These are phyloP conservation scores for Pseudoips prasinana DNA, from an alignment of 2,888 invertebrate genomes.

Conservation along the genomic window DNA sequence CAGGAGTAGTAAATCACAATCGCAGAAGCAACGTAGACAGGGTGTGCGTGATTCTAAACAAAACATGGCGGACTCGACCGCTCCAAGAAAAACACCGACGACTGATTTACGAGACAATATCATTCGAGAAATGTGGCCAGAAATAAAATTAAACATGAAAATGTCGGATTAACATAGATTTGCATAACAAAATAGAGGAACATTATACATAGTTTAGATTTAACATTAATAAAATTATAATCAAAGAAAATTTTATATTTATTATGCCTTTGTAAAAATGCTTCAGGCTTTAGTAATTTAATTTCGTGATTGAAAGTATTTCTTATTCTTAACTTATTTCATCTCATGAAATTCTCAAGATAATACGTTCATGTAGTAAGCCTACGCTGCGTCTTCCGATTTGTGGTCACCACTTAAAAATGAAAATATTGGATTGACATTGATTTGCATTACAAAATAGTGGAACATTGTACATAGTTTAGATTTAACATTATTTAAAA, in stretches of 20 bases:
- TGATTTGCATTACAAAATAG: slow-evolving; percentile 52
- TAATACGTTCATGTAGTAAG: too few relatives aligned
- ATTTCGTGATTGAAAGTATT: too few relatives aligned
- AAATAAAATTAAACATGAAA: slow-evolving; percentile 73
- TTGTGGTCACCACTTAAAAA: too few relatives aligned
- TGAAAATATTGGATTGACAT: slow-evolving; percentile 65
- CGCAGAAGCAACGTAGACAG: slow-evolving; percentile 58
- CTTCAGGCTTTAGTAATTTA: too few relatives aligned
- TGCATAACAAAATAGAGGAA: slow-evolving; percentile 43
- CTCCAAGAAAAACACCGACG: slow-evolving; percentile 78
- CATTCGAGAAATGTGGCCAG: slow-evolving; percentile 73
- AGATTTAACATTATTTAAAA: too few relatives aligned
- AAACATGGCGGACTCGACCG: slow-evolving; percentile 63
- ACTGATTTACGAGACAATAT: slow-evolving; percentile 79
- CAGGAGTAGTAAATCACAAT: slow-evolving; percentile 70
- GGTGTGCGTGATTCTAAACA: slow-evolving; percentile 80
- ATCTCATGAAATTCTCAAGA: too few relatives aligned
- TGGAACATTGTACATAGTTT: slow-evolving; percentile 27
- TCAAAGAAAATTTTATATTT: too few relatives aligned
- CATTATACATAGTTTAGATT: slow-evolving; percentile 20
- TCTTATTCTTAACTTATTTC: too few relatives aligned
- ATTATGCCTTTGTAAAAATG: too few relatives aligned
- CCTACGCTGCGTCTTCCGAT: too few relatives aligned
- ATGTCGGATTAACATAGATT: slow-evolving; percentile 64
- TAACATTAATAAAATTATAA: too few relatives aligned